Evolutionary conservation across 2,113 vertebrate genomes (phyloP), one percentile per base, ranked within the genome.

Genomic region (Thermophis baileyi): DNA sequence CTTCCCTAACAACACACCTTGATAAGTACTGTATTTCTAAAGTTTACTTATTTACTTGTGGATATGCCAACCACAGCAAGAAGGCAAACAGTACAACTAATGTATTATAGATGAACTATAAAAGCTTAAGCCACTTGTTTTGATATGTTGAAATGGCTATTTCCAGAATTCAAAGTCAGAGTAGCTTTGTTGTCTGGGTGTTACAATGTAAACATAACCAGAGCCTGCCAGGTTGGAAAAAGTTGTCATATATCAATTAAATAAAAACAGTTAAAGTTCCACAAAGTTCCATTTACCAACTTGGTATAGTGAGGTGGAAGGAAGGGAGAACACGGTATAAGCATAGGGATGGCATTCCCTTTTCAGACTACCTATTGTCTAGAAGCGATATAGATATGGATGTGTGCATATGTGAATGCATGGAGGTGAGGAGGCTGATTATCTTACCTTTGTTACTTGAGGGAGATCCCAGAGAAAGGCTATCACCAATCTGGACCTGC

Each of bases 401-500:
- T 24, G 18, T 9, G 18, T 81, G 74, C 35, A 81, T 44, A 22
- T 81, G 18, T 81, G 74, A 81, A 22, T 44, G 74, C 35, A 81
- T 24, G 35, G 11, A 54, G 24, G 1, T 44, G 50, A n/a, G n/a
- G 5, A 16, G 30, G 3, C 14, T 4, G 9, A 8, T 4, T 0
- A 0, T 87, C 97, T 97, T 96, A 98, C 98, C 98, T 95, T 97
- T 94, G 93, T 94, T 69, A 16, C 93, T 96, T 94, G 96, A 95
- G 63, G 97, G 95, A 6, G 97, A 96, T 0, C 91, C 96, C 9
- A 93, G 92, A 60, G 97, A 60, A n/a, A 97, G 95, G 49, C 97
- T 95, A 1, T 98, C 98, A 0, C 94, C 93, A 95, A 98, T 95
- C 0, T 97, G 98, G 91, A 98, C 97, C 96, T 98, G 98, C 74